These are phyloP conservation scores for Heliconius congener DNA, from an alignment of 1,140 invertebrate genomes.

Conservation along the genomic window DNA sequence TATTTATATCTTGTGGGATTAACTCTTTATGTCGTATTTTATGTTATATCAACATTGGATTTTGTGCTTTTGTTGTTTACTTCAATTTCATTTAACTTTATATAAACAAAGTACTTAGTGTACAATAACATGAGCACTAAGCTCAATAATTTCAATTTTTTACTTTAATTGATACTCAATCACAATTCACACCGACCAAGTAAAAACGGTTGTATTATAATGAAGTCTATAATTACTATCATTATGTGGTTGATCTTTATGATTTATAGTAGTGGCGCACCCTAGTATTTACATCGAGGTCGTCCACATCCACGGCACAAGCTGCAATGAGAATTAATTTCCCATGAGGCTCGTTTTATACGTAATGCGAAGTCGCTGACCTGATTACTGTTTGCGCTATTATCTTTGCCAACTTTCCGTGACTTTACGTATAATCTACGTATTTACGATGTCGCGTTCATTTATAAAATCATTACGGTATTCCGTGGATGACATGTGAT, in stretches of 20 bases:
- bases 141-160: background rate
- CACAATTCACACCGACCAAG: background rate
- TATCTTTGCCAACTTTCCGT: constrained; percentile 47
- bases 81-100: background rate
- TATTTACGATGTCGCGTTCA: background rate
- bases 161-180: background rate
- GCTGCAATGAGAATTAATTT: constrained; percentile 55
- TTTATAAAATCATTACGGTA: too few species aligned
- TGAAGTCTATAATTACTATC: constrained; percentile 28
- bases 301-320: constrained; percentile 39
- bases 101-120: background rate
- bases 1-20: constrained; percentile 27
- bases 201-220: background rate
- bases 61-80: background rate
- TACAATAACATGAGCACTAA: background rate
- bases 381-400: constrained; percentile 47
- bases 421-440: constrained; percentile 39
- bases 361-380: constrained; percentile 48
- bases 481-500: background rate
- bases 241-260: constrained; percentile 34
- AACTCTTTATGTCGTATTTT: background rate
- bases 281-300: constrained; percentile 40
- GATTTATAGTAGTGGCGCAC: constrained; percentile 33
- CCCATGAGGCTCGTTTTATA: constrained; percentile 48
- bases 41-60: background rate